Conservation (phyloP, 2,113 vertebrate species). For the Xiphophorus couchianus region DNA sequence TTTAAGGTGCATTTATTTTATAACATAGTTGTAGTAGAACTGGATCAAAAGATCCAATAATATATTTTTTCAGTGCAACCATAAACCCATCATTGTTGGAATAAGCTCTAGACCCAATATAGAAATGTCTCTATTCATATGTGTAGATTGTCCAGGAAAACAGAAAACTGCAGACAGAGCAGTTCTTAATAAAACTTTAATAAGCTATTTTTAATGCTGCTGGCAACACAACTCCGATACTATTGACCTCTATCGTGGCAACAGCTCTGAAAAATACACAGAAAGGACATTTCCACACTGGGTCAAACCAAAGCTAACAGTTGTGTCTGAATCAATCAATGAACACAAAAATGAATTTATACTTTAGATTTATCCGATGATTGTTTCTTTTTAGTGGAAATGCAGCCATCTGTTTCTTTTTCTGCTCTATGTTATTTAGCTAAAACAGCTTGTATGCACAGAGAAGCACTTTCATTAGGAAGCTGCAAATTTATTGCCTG, state of each 20-base stretch:
- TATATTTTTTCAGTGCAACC: not conserved
- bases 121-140: not conserved
- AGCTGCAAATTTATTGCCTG: slow-evolving; percentile 52
- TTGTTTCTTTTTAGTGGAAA: not conserved
- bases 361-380: not conserved
- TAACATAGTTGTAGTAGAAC: not conserved
- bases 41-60: not conserved
- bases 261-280: not conserved
- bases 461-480: slow-evolving; percentile 61
- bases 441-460: slow-evolving; percentile 19
- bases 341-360: not conserved
- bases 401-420: not conserved
- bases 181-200: slow-evolving; percentile 25
- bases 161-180: slow-evolving; percentile 7
- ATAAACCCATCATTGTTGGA: not conserved
- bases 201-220: slow-evolving; percentile 11
- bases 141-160: slow-evolving; percentile 4
- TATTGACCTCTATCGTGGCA: slow-evolving; percentile 1
- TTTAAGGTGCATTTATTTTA: not conserved
- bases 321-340: not conserved
- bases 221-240: slow-evolving; percentile 5
- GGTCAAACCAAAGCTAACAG: slow-evolving; percentile 11
- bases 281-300: slow-evolving; percentile 1
- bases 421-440: not conserved
- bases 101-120: not conserved